Conservation (phyloP, 1,140 invertebrate species). For the Gryllus bimaculatus region DNA sequence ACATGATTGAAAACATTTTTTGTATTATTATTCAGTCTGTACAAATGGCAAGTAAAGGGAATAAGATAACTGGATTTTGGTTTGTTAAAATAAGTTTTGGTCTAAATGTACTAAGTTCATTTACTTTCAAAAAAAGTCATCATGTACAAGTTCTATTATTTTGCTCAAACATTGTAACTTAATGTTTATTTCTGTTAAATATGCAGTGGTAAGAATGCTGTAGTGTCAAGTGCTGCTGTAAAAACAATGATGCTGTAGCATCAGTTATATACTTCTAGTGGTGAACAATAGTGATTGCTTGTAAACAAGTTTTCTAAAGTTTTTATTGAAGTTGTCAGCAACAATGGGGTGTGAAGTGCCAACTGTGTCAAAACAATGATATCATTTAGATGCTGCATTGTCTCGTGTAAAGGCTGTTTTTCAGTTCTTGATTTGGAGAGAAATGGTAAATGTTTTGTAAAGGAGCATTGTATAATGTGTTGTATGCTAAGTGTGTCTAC, state of each 20-base stretch:
- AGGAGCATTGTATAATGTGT: not conserved
- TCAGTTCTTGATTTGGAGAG: not conserved
- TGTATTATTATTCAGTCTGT: not conserved
- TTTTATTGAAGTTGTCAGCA: constrained; percentile 1
- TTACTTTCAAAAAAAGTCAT: not conserved
- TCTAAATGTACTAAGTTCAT: not conserved
- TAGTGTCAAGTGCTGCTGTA: not conserved
- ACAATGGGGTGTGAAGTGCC: not conserved
- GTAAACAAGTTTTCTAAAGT: constrained; percentile 2
- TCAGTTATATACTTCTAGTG: not conserved
- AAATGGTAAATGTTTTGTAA: not conserved
- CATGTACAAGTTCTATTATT: not conserved
- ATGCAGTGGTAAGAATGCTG: not conserved
- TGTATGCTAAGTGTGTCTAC: not conserved
- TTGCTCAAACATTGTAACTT: constrained; percentile 1
- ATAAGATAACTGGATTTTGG: not conserved
- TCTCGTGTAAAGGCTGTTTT: not conserved
- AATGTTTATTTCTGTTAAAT: not conserved
- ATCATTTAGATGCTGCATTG: not conserved
- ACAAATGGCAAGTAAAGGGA: not conserved
- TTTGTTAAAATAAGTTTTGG: not conserved
- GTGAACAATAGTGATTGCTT: not conserved
- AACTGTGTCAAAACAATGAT: not conserved
- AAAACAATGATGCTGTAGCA: not conserved
- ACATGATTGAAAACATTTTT: not conserved